Percentiles rank a stretch among this genome's conserved stretches.
Conservation (phyloP, 2,797 vertebrate genomes). For the Parambassis ranga region DNA sequence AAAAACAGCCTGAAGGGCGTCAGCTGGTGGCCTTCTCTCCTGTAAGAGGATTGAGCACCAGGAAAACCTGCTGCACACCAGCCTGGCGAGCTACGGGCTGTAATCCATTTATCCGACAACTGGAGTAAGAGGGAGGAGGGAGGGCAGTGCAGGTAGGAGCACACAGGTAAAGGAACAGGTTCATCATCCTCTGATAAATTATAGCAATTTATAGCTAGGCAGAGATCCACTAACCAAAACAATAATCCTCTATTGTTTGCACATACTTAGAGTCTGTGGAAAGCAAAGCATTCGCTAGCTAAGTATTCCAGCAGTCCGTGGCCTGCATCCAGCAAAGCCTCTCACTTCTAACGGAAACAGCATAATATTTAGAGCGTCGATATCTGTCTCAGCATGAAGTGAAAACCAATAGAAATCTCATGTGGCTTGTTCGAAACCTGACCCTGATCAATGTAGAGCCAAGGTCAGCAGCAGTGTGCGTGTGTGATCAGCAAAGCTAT, state of each 20-base stretch:
- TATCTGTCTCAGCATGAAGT: constrained; percentile 43
- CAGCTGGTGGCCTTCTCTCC: constrained; percentile 25
- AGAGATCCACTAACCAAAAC: no score
- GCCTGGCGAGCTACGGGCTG: neutral
- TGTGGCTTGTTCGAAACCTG: constrained; percentile 37
- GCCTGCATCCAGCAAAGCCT: neutral
- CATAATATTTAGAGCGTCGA: constrained; percentile 24
- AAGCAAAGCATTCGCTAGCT: neutral
- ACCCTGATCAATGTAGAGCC: constrained; percentile 52
- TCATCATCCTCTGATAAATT: no score
- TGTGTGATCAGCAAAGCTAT: constrained; percentile 20
- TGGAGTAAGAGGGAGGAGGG: neutral
- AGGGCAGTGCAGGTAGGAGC: neutral
- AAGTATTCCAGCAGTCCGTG: neutral
- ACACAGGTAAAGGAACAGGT: neutral
- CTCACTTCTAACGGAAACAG: constrained; percentile 9
- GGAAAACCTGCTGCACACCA: neutral
- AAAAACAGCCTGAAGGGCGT: neutral
- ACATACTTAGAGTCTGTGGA: constrained; percentile 26
- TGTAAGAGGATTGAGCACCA: constrained; percentile 56
- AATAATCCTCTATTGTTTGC: neutral
- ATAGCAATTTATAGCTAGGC: no score
- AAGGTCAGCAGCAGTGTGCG: constrained; percentile 37
- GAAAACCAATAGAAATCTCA: constrained; percentile 53
- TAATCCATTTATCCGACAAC: constrained; percentile 51